A percentile compares a stretch with the other conserved stretches of the same genome.
Conservation (phyloP, 2,888 invertebrate species). For the Papilio gigon region DNA sequence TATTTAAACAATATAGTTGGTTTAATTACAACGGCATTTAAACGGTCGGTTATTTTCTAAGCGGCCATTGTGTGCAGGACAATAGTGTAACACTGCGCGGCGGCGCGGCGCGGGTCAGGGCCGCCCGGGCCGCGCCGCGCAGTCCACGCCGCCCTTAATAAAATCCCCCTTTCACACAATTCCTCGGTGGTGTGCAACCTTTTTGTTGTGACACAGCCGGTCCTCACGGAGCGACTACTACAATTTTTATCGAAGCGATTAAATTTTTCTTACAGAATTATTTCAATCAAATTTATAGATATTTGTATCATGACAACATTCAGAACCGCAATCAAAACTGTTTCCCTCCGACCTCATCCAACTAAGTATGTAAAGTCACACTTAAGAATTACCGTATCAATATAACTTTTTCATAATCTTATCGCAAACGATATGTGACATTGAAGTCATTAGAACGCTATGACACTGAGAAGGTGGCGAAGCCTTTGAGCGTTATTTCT, state of each 20-base stretch:
- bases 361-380: too few relatives aligned
- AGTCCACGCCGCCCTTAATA: conserved; percentile 16
- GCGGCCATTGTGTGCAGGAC: conserved; percentile 16
- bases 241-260: not conserved
- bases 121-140: conserved; percentile 1
- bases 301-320: too few relatives aligned
- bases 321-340: too few relatives aligned
- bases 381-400: too few relatives aligned
- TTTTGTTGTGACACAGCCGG: not conserved
- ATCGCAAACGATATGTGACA: not conserved
- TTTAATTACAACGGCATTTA: conserved; percentile 8
- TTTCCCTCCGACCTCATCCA: too few relatives aligned
- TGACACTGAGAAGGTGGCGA: not conserved
- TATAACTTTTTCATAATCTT: too few relatives aligned
- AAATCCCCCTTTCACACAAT: conserved; percentile 8
- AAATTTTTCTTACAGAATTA: not conserved
- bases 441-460: not conserved
- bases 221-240: not conserved
- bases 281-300: too few relatives aligned
- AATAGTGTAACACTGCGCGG: conserved; percentile 20
- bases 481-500: not conserved
- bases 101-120: conserved; percentile 19
- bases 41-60: conserved; percentile 12
- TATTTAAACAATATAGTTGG: not conserved
- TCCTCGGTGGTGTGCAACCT: not conserved